phyloP scores from a whole-genome alignment of 1,140 invertebrate species.

The Stegodyphus dumicola region DNA sequence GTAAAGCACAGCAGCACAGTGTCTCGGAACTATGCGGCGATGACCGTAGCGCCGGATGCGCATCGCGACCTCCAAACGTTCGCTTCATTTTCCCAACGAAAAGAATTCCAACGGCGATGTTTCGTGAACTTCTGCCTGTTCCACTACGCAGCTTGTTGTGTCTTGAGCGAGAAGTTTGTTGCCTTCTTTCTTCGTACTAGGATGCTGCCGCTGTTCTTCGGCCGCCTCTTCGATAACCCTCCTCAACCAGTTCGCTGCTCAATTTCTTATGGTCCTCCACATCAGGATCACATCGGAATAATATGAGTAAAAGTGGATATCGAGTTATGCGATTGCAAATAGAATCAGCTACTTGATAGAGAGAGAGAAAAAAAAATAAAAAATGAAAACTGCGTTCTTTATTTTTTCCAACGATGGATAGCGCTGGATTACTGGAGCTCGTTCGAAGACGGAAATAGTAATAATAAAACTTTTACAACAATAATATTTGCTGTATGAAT shows the following conservation, averaged over 20 bases:
- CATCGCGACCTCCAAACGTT: constrained; percentile 30
- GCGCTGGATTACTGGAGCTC: not conserved
- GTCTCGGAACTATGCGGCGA: not conserved
- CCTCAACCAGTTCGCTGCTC: not conserved
- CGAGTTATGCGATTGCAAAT: no score
- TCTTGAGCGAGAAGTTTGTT: no score
- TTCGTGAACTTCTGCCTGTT: not conserved
- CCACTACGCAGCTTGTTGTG: no score
- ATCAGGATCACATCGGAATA: not conserved
- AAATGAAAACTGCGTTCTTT: not conserved
- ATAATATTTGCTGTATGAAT: constrained; percentile 33
- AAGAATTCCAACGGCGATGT: not conserved
- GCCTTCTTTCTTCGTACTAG: no score
- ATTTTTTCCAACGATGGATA: constrained; percentile 4
- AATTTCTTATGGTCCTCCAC: not conserved
- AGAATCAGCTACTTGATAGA: not conserved
- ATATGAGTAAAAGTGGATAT: not conserved
- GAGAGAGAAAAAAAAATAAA: not conserved
- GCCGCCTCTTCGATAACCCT: not conserved
- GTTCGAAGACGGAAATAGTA: not conserved
- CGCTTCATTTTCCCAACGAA: not conserved
- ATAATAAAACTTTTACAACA: not conserved
- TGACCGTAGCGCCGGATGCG: not conserved
- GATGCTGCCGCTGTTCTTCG: not conserved
- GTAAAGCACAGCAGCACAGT: not conserved